These are phyloP conservation scores for Drosophila asahinai DNA, from an alignment of 1,140 invertebrate species.

Conservation along the genomic window DNA sequence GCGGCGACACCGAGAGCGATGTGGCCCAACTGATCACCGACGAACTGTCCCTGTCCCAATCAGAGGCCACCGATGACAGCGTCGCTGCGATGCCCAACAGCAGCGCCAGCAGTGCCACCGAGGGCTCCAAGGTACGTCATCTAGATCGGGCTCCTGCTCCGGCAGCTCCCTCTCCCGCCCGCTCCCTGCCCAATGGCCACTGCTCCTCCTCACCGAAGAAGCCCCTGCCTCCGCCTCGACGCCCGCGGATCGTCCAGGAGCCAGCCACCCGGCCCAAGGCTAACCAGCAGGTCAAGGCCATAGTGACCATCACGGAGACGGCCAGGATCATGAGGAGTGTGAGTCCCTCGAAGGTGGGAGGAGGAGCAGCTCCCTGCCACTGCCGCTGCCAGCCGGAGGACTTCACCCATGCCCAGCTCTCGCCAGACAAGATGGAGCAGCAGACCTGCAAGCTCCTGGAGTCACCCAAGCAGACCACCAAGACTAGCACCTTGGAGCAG, in stretches of 20 bases:
- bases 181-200: slow-evolving; percentile 68
- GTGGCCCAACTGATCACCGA: slow-evolving; percentile 82
- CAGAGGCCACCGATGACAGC: slow-evolving; percentile 82
- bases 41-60: slow-evolving; percentile 80
- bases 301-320: slow-evolving; percentile 70
- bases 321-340: slow-evolving; percentile 62
- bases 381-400: slow-evolving; percentile 81
- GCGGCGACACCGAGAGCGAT: slow-evolving; percentile 82
- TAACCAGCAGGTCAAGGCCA: slow-evolving; percentile 63
- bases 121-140: slow-evolving; percentile 66
- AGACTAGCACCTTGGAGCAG: slow-evolving; percentile 19
- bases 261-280: slow-evolving; percentile 42
- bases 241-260: slow-evolving; percentile 59
- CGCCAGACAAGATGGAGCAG: slow-evolving; percentile 76
- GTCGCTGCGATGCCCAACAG: slow-evolving; percentile 75
- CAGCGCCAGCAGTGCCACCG: slow-evolving; percentile 63
- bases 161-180: neutral
- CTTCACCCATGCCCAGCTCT: slow-evolving; percentile 68
- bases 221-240: slow-evolving; percentile 64
- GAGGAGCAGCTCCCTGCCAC: slow-evolving; percentile 42
- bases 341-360: slow-evolving; percentile 12
- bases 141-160: slow-evolving; percentile 54
- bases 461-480: slow-evolving; percentile 65
- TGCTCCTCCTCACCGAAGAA: slow-evolving; percentile 59
- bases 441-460: slow-evolving; percentile 82